Evolutionary conservation across 2,888 invertebrate species (phyloP).

Genomic region (Clunio marinus): DNA sequence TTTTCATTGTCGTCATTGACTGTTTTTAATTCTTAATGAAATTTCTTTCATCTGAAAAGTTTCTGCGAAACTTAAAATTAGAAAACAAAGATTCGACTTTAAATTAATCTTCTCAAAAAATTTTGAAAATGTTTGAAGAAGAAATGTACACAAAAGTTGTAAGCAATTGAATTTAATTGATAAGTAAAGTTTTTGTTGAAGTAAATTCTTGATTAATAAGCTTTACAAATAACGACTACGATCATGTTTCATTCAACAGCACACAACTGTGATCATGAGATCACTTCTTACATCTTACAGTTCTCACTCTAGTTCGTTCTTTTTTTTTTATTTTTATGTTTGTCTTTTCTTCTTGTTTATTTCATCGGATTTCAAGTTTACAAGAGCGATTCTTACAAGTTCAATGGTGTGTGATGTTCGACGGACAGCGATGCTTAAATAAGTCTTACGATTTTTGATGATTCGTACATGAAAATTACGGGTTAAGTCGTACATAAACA

Average conservation of each 20-base stretch:
- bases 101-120: no score
- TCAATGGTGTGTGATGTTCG: slow-evolving; percentile 1
- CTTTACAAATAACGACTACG: no score
- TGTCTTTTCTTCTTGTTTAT: neutral
- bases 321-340: no score
- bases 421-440: neutral
- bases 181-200: no score
- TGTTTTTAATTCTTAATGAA: no score
- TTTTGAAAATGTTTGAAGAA: no score
- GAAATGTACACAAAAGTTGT: no score
- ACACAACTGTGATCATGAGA: neutral
- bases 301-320: neutral
- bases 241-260: neutral
- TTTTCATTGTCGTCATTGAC: neutral
- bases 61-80: no score
- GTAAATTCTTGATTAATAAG: no score
- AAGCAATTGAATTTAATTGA: no score
- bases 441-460: neutral
- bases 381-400: neutral
- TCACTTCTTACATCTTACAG: neutral
- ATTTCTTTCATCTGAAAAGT: no score
- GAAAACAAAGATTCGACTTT: no score
- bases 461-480: slow-evolving; percentile 6
- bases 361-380: neutral
- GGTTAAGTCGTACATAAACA: neutral